Conservation (phyloP, 2,113 vertebrate genomes). For the Vulpes lagopus region DNA sequence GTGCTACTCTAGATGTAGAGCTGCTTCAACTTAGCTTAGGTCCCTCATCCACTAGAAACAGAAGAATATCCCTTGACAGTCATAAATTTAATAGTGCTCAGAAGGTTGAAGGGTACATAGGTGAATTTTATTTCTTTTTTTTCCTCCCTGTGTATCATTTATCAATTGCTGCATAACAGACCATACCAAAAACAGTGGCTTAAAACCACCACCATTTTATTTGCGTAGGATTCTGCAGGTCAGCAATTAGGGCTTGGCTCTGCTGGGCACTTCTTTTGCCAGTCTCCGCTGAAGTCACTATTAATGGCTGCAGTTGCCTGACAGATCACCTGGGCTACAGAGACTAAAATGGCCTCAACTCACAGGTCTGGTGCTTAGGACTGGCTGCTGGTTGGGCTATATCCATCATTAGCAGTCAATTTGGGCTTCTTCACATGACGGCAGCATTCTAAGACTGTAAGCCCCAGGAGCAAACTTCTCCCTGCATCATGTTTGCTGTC, state of each 20-base stretch:
- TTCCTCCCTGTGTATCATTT: not conserved
- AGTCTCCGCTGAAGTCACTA: not conserved
- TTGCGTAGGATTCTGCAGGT: not conserved
- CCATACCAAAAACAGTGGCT: not conserved
- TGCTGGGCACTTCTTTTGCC: not conserved
- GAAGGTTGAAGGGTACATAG: not conserved
- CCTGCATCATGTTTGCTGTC: not conserved
- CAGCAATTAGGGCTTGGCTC: not conserved
- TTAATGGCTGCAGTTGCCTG: not conserved
- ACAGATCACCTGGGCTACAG: not conserved
- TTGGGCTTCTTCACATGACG: not conserved
- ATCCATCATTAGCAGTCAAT: not conserved
- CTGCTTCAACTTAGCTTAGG: not conserved
- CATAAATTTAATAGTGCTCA: not conserved
- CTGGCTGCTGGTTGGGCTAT: not conserved
- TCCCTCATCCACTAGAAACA: not conserved
- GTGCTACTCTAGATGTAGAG: not conserved
- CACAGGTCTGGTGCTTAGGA: not conserved
- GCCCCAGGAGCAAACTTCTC: not conserved
- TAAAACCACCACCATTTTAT: not conserved
- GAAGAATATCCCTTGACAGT: not conserved
- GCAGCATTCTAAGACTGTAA: not conserved
- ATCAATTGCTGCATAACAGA: not conserved
- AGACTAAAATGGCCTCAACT: not conserved
- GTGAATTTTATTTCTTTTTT: not conserved